These are phyloP conservation scores for Drosophila suzukii DNA, from an alignment of 1,140 invertebrate genomes.

Conservation along the genomic window DNA sequence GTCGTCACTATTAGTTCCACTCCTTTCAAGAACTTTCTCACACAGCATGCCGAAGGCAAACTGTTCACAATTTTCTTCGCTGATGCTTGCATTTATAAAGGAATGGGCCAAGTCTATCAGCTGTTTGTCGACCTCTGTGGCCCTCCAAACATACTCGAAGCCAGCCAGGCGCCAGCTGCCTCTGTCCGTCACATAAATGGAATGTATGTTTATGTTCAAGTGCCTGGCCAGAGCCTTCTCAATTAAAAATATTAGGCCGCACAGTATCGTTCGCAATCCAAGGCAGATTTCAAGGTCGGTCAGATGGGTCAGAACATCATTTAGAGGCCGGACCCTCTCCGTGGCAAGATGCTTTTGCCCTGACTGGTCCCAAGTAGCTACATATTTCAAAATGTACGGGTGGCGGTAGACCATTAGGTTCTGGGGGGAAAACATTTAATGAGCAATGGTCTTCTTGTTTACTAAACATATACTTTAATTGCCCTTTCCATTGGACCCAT, in stretches of 20 bases:
- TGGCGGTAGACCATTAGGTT: slow-evolving; percentile 92
- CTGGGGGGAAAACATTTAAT: slow-evolving; percentile 85
- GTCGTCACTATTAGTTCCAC: slow-evolving; percentile 28
- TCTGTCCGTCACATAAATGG: slow-evolving; percentile 92
- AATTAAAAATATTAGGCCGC: slow-evolving; percentile 92
- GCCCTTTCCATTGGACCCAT: slow-evolving; percentile 89
- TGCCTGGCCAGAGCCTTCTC: slow-evolving; percentile 91
- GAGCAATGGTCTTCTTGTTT: not conserved
- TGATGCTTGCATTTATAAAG: slow-evolving; percentile 85
- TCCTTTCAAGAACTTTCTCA: slow-evolving; percentile 89
- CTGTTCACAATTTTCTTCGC: slow-evolving; percentile 87
- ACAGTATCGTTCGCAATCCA: slow-evolving; percentile 90
- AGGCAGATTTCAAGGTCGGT: slow-evolving; percentile 91
- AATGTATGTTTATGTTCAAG: slow-evolving; percentile 91
- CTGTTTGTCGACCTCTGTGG: slow-evolving; percentile 87
- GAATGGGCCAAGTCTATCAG: slow-evolving; percentile 88
- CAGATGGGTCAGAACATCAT: slow-evolving; percentile 87
- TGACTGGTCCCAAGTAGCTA: slow-evolving; percentile 91
- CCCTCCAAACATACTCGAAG: slow-evolving; percentile 91
- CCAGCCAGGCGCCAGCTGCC: slow-evolving; percentile 93
- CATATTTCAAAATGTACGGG: slow-evolving; percentile 91
- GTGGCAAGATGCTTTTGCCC: slow-evolving; percentile 90
- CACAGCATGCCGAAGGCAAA: slow-evolving; percentile 93
- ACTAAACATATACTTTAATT: slow-evolving; percentile 87
- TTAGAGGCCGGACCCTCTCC: slow-evolving; percentile 90